These are phyloP conservation scores for Lutra lutra DNA, from an alignment of 2,797 vertebrate species.

Conservation along the genomic window DNA sequence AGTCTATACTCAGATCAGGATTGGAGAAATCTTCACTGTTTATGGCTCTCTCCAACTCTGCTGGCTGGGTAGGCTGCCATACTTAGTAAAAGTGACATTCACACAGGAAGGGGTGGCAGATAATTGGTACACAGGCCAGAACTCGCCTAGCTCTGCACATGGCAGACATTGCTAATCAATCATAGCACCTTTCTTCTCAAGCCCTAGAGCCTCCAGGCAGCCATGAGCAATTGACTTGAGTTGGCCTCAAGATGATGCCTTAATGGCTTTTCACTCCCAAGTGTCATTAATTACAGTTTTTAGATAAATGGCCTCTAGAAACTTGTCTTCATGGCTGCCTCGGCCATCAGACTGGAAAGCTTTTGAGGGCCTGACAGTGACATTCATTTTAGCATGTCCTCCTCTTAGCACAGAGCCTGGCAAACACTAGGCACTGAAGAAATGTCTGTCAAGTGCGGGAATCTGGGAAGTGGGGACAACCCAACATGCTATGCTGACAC, in stretches of 20 bases:
- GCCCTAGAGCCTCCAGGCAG: neutral
- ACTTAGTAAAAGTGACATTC: neutral
- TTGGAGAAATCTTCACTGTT: neutral
- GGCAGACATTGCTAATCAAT: slow-evolving; percentile 60
- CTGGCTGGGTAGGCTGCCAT: neutral
- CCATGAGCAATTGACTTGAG: neutral
- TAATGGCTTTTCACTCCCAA: neutral
- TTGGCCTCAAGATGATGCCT: neutral
- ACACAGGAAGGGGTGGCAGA: neutral
- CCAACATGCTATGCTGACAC: fast-evolving
- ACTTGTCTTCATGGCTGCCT: neutral
- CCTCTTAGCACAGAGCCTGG: neutral
- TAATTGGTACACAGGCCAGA: neutral
- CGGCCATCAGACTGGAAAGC: neutral
- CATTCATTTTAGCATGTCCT: neutral
- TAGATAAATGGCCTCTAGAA: neutral
- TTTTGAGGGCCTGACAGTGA: neutral
- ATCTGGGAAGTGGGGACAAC: neutral
- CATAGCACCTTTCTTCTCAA: neutral
- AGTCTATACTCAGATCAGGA: neutral
- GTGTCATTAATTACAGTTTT: neutral
- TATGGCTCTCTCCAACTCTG: neutral
- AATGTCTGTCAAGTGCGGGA: neutral
- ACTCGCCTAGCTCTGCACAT: neutral
- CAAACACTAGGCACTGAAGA: neutral